These are phyloP conservation scores for Castor canadensis DNA, from an alignment of 2,113 vertebrate species.

Conservation along the genomic window DNA sequence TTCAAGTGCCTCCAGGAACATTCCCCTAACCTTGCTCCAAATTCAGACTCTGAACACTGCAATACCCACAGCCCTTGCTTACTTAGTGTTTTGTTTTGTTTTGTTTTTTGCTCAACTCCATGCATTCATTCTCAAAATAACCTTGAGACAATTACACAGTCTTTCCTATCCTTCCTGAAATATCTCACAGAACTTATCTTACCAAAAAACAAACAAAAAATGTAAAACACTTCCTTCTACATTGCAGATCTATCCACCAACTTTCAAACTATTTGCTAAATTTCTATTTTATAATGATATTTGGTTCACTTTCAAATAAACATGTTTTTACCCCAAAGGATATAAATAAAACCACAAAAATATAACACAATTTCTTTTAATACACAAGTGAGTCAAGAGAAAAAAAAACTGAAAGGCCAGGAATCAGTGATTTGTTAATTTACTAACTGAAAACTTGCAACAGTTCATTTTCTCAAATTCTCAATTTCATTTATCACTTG, in stretches of 20 bases:
- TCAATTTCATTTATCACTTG: background rate
- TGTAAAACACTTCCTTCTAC: background rate
- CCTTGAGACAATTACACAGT: background rate
- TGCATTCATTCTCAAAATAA: conserved; percentile 19
- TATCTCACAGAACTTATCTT: background rate
- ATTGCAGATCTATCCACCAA: background rate
- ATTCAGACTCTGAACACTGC: background rate
- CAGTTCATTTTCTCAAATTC: background rate
- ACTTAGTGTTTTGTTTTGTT: no score
- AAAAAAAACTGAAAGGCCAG: background rate
- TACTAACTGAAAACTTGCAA: background rate
- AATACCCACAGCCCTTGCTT: background rate
- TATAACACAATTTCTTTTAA: background rate
- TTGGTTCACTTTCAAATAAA: conserved; percentile 17
- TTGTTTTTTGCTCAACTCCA: background rate
- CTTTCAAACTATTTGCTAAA: background rate
- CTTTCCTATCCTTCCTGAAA: conserved; percentile 21
- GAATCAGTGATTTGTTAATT: background rate
- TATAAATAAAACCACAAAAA: conserved; percentile 22
- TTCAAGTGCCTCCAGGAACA: background rate
- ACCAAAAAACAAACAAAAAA: background rate
- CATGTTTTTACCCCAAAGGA: background rate
- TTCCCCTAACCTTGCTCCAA: background rate
- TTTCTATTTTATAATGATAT: background rate
- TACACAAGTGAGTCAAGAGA: background rate